Conservation (phyloP, 1,140 invertebrate genomes). For the Musca vetustissima region DNA sequence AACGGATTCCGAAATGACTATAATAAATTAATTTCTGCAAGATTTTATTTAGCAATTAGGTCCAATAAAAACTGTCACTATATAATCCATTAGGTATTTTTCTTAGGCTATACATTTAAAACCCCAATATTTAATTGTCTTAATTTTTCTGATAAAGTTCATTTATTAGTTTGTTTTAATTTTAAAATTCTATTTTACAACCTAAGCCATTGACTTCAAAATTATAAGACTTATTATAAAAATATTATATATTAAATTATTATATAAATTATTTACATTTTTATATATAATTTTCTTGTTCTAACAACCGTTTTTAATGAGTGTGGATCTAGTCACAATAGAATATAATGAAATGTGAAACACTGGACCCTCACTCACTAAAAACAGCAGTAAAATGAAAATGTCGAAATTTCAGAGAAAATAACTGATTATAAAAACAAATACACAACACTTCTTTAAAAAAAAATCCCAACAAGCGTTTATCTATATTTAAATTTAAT, state of each 20-base stretch:
- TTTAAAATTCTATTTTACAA: too few species aligned
- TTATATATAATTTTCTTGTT: background rate
- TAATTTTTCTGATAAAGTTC: too few species aligned
- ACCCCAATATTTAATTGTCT: too few species aligned
- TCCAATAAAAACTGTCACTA: too few species aligned
- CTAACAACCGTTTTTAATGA: constrained; percentile 55
- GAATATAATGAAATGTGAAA: constrained; percentile 50
- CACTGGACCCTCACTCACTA: constrained; percentile 57
- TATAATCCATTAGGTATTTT: too few species aligned
- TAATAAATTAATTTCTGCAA: too few species aligned
- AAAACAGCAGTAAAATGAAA: constrained; percentile 48
- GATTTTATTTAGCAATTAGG: too few species aligned
- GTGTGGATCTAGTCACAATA: constrained; percentile 57
- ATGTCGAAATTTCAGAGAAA: background rate
- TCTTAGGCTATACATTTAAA: too few species aligned
- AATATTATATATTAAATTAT: too few species aligned
- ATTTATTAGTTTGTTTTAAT: too few species aligned
- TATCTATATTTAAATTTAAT: too few species aligned
- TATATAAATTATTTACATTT: background rate
- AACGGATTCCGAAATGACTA: too few species aligned
- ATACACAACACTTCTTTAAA: background rate
- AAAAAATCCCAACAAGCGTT: background rate
- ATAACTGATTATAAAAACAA: background rate
- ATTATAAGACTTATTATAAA: background rate
- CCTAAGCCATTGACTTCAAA: constrained; percentile 5